Base-by-base conservation (phyloP, 92 coral and sea anemone genomes). In the Virgularia gustaviana region DNA sequence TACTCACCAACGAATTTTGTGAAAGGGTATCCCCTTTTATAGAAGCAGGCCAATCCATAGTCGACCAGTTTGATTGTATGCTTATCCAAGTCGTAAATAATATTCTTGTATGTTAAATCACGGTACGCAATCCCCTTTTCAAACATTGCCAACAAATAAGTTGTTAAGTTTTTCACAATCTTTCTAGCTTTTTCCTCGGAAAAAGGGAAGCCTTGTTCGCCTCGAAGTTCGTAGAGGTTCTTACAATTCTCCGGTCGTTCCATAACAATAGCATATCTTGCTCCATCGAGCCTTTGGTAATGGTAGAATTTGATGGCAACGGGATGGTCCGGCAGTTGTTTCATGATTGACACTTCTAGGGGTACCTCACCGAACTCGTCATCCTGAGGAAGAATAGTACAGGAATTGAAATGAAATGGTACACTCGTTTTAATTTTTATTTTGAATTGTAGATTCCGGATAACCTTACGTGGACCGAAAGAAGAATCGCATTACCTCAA, bases 31-130 rank as follows among this genome's bases (percentile, higher is more conserved):
- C 71, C 71, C 13, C 43, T 39, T 15, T 42, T 28, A 64, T 38
- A 38, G 43, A 20, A 64, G n/a, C 71, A 45, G 11, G 71, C 54
- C 45, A 39, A 20, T 16, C 71, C 71, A 64, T 20, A 64, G 44
- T 64, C 71, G n/a, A 64, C 71, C 8, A 64, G 33, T 22, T 42
- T 64, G 28, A 43, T 28, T 9, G 31, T 39, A 2, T 38, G 53
- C 1, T 64, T 36, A 2, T 64, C 71, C n/a, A 64, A 36, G 30
- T 64, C 71, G 45, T 64, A 64, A 8, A 64, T 23, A 15, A 64
- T 37, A 39, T 64, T 64, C 30, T 45, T 37, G 15, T 52, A 54
- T 64, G 38, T 64, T n/a, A 64, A 38, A 64, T 64, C 71, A 22
- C 71, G 51, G 71, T 64, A 54, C 0, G 18, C 45, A 2, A 64